phyloP scores from a whole-genome alignment of 2,113 vertebrate genomes.

The Oreochromis tanganicae region DNA sequence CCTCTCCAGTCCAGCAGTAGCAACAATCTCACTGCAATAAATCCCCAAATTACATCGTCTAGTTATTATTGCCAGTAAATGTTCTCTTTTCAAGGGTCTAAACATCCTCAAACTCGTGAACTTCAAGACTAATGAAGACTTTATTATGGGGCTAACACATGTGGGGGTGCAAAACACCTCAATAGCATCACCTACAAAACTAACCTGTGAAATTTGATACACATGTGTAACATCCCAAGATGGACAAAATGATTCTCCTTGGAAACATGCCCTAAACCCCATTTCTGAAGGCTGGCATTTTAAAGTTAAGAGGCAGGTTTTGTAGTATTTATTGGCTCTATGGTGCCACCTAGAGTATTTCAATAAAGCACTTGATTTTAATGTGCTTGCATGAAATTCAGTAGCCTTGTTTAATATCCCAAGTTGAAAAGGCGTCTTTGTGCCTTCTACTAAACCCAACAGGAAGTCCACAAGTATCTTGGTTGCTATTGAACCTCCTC shows the following conservation, averaged over 20 bases:
- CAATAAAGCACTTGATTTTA: neutral
- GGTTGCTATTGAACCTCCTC: neutral
- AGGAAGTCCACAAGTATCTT: neutral
- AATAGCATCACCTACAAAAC: neutral
- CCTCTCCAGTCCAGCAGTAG: neutral
- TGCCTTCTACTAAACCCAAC: neutral
- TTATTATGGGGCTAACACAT: neutral
- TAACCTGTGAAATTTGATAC: neutral
- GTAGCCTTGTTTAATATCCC: neutral
- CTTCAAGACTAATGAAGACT: neutral
- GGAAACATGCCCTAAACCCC: neutral
- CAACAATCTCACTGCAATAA: neutral
- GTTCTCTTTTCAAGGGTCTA: neutral
- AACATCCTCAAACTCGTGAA: neutral
- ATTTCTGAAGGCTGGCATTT: neutral
- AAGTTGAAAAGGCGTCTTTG: neutral
- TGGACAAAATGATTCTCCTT: rapidly evolving
- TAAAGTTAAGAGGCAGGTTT: neutral
- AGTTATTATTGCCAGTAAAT: neutral
- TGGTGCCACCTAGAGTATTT: neutral
- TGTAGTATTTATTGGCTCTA: neutral
- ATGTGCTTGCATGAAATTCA: neutral
- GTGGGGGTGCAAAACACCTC: neutral
- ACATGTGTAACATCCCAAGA: neutral
- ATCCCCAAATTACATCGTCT: neutral